Evolutionary conservation across 92 coral and sea anemone genomes (phyloP), one percentile per base, ranked within the genome.

Genomic region (Epizoanthus illoricatus): DNA sequence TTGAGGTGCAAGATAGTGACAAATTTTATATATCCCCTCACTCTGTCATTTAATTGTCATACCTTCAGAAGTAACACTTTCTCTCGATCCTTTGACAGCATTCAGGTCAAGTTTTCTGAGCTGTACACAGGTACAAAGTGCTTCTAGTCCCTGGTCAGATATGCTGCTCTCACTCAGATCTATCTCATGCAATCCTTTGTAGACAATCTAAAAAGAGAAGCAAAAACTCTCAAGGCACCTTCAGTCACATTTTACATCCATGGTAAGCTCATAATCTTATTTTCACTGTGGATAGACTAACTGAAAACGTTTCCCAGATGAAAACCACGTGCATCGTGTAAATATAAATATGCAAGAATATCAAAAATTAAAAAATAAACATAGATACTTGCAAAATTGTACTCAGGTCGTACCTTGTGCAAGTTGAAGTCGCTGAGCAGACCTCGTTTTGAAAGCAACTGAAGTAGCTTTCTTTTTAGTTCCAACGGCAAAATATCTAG

Each of bases 71-170:
- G 98, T 91, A 28, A 95, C 81, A 41, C 83, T 87, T 19, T 86
- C 94, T 65, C 98, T 87, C 58, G 89, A 80, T 56, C 92, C 90
- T 69, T 90, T 93, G 73, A 88, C 89, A 28, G 96, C 98, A 88
- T 95, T 95, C 74, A 95, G 74, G 85, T 95, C 98, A 58, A 95
- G 87, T 75, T 91, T 95, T 40, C 86, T 81, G 18, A 95, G 86
- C 21, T 90, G 76, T 33, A 84, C 79, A 80, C 98, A 93, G 13
- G 41, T 36, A 52, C 84, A 76, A 17, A 93, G 73, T 0, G 84
- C 82, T 39, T 76, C 56, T 6, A 95, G 88, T 24, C 98, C 96
- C 16, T 39, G 63, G 58, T 95, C 98, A 24, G 94, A 85, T 49
- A 95, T 66, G 2, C 41, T 71, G 75, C 98, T 93, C 43, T 92